These are phyloP conservation scores for Chaetorhynchus papuensis DNA, from an alignment of 2,113 vertebrate genomes.

Conservation along the genomic window DNA sequence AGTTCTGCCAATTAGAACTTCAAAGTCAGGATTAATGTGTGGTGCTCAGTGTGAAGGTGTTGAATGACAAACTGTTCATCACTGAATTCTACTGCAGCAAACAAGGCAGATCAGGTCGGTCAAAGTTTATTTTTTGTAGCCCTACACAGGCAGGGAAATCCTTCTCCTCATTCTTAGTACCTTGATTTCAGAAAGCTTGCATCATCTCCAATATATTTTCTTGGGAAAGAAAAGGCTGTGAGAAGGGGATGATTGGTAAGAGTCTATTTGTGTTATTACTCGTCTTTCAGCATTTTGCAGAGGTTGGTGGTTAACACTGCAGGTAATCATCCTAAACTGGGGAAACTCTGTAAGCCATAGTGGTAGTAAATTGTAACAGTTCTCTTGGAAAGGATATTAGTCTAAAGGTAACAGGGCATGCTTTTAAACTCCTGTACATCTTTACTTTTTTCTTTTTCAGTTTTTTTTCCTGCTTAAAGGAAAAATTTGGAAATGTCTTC, in stretches of 20 bases:
- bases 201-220: background rate
- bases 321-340: background rate
- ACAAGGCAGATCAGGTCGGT: background rate
- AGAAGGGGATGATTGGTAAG: background rate
- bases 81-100: background rate
- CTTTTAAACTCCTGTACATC: background rate
- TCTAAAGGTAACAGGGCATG: background rate
- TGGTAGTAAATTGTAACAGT: background rate
- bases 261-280: background rate
- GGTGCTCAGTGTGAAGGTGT: constrained; percentile 25
- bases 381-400: background rate
- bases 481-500: background rate
- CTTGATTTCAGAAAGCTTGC: background rate
- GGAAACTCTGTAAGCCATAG: background rate
- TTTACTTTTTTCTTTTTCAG: background rate
- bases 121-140: background rate
- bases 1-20: constrained; percentile 1
- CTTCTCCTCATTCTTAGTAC: background rate
- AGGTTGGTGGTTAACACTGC: background rate
- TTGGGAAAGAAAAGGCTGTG: background rate
- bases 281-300: background rate
- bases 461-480: background rate
- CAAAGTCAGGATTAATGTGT: background rate
- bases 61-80: background rate
- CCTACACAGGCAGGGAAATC: background rate